These are phyloP conservation scores for Tinea pellionella DNA, from an alignment of 2,888 invertebrate species.

Conservation along the genomic window DNA sequence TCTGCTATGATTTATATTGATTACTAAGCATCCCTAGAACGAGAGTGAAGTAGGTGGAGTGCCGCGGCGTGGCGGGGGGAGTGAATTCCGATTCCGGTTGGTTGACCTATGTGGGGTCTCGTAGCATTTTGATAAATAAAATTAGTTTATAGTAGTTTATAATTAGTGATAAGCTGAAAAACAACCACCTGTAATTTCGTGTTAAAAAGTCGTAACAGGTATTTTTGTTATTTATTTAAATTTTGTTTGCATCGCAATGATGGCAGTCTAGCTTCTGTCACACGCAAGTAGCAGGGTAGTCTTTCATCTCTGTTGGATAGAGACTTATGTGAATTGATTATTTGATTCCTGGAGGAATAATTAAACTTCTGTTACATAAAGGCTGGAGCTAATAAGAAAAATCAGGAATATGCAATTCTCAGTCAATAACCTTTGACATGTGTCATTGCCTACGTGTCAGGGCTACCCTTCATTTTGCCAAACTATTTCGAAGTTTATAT, in stretches of 20 bases:
- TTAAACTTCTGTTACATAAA: background rate
- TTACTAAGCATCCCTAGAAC: no score
- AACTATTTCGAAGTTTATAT: conserved; percentile 13
- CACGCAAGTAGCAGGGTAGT: background rate
- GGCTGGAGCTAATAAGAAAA: background rate
- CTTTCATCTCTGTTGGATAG: background rate
- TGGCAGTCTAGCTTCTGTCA: conserved; percentile 7
- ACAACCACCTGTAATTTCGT: background rate
- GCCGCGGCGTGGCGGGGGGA: background rate
- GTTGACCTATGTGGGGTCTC: conserved; percentile 10
- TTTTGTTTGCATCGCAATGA: background rate
- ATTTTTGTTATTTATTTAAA: background rate
- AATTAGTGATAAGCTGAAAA: background rate
- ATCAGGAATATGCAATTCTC: conserved; percentile 17
- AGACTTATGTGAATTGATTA: background rate
- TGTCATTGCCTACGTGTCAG: conserved; percentile 70
- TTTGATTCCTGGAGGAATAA: background rate
- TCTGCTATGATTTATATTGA: no score
- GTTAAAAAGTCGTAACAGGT: background rate
- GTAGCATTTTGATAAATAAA: conserved; percentile 4
- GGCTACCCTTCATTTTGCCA: conserved; percentile 12
- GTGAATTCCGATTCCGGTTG: conserved; percentile 12
- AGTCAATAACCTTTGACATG: conserved; percentile 70
- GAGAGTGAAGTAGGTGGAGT: background rate
- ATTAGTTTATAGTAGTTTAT: conserved; percentile 9